These are phyloP conservation scores for Corythornis vintsioides DNA, from an alignment of 2,113 vertebrate genomes.

Conservation along the genomic window DNA sequence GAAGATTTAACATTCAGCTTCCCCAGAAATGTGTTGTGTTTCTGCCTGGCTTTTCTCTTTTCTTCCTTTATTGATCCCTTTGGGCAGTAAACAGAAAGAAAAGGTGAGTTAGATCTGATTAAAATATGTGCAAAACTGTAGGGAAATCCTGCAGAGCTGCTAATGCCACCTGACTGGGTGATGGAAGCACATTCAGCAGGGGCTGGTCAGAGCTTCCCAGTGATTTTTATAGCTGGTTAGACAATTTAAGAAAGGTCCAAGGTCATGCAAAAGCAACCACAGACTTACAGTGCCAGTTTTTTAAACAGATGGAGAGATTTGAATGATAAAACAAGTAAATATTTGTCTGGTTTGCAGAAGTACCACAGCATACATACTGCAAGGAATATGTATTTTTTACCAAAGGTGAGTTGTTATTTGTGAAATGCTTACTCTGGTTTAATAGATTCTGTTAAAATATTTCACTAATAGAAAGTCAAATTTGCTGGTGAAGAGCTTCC, in stretches of 20 bases:
- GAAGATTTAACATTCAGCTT: neutral
- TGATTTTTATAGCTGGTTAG: constrained; percentile 40
- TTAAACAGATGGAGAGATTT: constrained; percentile 30
- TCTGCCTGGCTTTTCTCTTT: neutral
- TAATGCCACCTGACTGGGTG: constrained; percentile 31
- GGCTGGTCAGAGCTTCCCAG: neutral
- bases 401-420: neutral
- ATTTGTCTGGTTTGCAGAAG: constrained; percentile 30
- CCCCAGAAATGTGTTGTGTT: constrained; percentile 4
- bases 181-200: constrained; percentile 1
- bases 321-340: constrained; percentile 39
- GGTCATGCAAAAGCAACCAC: neutral
- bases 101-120: neutral
- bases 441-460: neutral
- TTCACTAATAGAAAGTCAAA: neutral
- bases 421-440: constrained; percentile 8
- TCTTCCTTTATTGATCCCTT: constrained; percentile 15
- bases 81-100: neutral
- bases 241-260: constrained; percentile 1
- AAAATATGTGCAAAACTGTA: constrained; percentile 9
- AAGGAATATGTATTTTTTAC: neutral
- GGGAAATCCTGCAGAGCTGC: neutral
- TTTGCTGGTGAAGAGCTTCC: neutral
- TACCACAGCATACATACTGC: neutral
- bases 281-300: neutral